phyloP scores from a whole-genome alignment of 2,113 vertebrate species.

The Poecile atricapillus region DNA sequence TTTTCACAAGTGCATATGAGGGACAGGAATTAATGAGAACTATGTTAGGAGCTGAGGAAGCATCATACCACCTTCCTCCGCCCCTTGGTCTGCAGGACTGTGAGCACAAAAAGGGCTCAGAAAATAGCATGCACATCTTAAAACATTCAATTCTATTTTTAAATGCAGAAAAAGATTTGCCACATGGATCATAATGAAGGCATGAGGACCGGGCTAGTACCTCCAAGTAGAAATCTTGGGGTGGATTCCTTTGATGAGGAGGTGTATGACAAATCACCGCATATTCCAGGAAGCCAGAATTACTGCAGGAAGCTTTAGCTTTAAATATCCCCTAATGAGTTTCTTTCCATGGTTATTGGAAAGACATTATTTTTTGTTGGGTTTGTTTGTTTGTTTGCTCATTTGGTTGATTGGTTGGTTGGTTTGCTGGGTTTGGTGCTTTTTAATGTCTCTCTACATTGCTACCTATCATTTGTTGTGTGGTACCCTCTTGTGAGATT shows the following conservation, averaged over 20 bases:
- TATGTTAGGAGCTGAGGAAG: neutral
- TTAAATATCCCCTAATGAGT: neutral
- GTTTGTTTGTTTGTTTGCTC: neutral
- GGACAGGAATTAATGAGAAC: neutral
- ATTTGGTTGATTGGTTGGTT: neutral
- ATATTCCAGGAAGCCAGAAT: neutral
- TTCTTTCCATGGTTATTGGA: neutral
- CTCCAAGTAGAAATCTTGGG: neutral
- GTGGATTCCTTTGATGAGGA: neutral
- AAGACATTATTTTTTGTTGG: accelerated
- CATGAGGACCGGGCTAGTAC: neutral
- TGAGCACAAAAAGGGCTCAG: neutral
- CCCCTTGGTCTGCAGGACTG: neutral
- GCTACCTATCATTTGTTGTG: neutral
- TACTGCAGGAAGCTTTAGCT: neutral
- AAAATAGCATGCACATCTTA: neutral
- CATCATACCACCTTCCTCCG: neutral
- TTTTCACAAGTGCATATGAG: neutral
- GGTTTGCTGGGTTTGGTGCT: neutral
- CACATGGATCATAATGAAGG: neutral
- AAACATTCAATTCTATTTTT: neutral
- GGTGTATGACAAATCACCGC: neutral
- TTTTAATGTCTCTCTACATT: neutral
- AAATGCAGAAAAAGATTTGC: neutral
- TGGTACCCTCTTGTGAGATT: neutral